A percentile compares a stretch with the other conserved stretches of the same genome.
Conservation (phyloP, 2,113 vertebrate species). For the Dascyllus trimaculatus region DNA sequence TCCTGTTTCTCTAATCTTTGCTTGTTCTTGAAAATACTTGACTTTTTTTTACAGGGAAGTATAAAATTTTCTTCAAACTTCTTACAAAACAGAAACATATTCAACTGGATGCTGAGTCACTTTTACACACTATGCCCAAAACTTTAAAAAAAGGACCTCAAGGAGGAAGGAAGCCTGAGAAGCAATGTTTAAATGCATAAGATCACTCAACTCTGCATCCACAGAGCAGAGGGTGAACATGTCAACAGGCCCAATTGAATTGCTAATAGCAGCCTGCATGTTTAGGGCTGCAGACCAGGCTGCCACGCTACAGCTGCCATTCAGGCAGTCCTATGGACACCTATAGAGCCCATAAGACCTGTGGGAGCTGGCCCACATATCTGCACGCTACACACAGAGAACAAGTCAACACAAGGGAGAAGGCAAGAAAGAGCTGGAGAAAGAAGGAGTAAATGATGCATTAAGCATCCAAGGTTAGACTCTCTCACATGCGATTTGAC, state of each 20-base stretch:
- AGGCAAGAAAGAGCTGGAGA: background rate
- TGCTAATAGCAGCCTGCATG: conserved; percentile 22
- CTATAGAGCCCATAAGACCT: conserved; percentile 59
- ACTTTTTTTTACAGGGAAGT: too few species aligned
- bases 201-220: background rate
- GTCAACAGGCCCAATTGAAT: conserved; percentile 15
- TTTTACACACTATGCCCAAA: background rate
- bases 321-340: conserved; percentile 46
- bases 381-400: conserved; percentile 12
- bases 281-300: conserved; percentile 9
- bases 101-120: background rate
- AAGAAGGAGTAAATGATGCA: conserved; percentile 27
- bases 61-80: too few species aligned
- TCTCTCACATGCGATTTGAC: background rate
- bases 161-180: background rate
- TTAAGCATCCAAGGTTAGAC: background rate
- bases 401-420: conserved; percentile 15
- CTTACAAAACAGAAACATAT: background rate
- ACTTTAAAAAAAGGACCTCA: background rate
- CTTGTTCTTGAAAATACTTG: too few species aligned
- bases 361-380: conserved; percentile 67
- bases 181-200: background rate
- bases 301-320: conserved; percentile 33
- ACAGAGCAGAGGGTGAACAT: background rate
- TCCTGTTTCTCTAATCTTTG: too few species aligned